Evolutionary conservation across 2,797 vertebrate genomes (phyloP).

Genomic region (Dallia pectoralis): DNA sequence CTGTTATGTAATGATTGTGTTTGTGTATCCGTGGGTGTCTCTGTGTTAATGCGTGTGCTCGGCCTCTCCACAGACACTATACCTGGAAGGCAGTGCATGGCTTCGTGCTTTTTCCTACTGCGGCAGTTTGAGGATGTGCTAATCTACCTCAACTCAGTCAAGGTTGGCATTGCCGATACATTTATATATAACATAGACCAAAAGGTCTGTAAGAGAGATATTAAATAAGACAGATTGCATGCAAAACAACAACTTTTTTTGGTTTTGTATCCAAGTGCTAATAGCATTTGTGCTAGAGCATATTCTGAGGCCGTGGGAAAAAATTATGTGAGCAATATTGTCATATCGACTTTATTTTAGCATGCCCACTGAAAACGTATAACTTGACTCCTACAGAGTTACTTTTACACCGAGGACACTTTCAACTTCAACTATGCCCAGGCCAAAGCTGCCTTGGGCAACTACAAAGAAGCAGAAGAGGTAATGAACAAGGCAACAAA

Average conservation of each 20-base stretch:
- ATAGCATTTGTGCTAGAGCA: too few relatives aligned
- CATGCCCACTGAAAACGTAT: background rate
- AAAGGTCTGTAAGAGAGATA: too few relatives aligned
- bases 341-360: too few relatives aligned
- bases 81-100: slow-evolving; percentile 98
- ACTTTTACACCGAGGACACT: slow-evolving; percentile 93
- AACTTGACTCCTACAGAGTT: slow-evolving; percentile 78
- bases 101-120: slow-evolving; percentile 94
- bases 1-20: slow-evolving; percentile 14
- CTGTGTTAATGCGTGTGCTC: background rate
- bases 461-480: slow-evolving; percentile 93
- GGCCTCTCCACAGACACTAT: slow-evolving; percentile 86
- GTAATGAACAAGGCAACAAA: slow-evolving; percentile 55
- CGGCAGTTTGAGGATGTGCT: slow-evolving; percentile 94
- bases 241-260: background rate
- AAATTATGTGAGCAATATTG: too few relatives aligned
- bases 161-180: slow-evolving; percentile 74
- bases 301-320: too few relatives aligned
- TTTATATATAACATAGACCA: background rate
- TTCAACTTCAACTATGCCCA: slow-evolving; percentile 99
- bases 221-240: background rate
- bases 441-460: slow-evolving; percentile 91
- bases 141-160: slow-evolving; percentile 96
- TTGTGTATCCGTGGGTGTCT: background rate
- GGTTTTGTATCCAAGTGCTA: too few relatives aligned